Percentiles rank a stretch among this genome's conserved stretches.
These are phyloP conservation scores for Gasterosteus nipponicus DNA, from an alignment of 2,113 vertebrate species.

Conservation along the genomic window DNA sequence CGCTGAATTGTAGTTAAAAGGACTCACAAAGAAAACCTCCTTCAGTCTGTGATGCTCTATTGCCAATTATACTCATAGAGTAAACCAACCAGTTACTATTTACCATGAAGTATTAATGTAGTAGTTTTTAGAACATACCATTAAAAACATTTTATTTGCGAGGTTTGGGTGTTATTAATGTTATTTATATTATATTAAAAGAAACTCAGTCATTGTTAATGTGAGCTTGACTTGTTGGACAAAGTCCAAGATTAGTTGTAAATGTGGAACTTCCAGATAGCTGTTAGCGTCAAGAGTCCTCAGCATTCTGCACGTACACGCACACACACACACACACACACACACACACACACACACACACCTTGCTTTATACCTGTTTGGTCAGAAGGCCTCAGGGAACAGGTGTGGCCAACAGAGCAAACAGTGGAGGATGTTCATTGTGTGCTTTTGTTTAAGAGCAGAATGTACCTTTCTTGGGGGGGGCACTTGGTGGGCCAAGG, in stretches of 20 bases:
- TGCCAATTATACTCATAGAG: neutral
- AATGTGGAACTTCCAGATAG: neutral
- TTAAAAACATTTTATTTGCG: neutral
- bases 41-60: neutral
- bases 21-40: neutral
- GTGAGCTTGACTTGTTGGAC: neutral
- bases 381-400: slow-evolving; percentile 4
- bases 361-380: too few relatives aligned
- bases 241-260: neutral
- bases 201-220: neutral
- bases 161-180: neutral
- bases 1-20: neutral
- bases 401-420: neutral
- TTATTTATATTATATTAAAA: neutral
- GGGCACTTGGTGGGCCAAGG: neutral
- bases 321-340: too few relatives aligned
- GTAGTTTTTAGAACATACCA: neutral
- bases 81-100: neutral
- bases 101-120: neutral
- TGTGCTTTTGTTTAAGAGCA: neutral
- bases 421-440: neutral
- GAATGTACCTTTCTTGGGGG: slow-evolving; percentile 69
- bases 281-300: neutral
- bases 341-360: too few relatives aligned
- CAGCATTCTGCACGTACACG: neutral